Evolutionary conservation across 2,113 vertebrate genomes (phyloP), one percentile per base, ranked within the genome.

Genomic region (Leucopternis melanops): DNA sequence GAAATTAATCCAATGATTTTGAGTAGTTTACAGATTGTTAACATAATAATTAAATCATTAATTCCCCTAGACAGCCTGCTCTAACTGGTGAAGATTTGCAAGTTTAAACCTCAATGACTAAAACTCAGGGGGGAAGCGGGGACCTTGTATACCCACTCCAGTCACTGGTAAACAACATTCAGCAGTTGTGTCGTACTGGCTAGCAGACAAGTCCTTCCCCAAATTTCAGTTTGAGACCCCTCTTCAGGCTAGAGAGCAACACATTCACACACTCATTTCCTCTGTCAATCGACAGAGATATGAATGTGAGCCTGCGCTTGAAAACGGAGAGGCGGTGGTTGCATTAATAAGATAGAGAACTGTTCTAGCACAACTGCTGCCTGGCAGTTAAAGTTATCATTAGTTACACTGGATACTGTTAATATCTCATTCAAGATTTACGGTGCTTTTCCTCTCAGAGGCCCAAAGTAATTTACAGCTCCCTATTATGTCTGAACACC

Each of bases 111-210:
- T 78, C 77, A 36, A 4, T 11, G 34, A 52, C 17, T 57, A 29
- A n/a, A 81, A 74, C 9, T 4, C 25, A 4, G 38, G 0, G 14
- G 34, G 5, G 6, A 36, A 52, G 19, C 19, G 7, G 7, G 44
- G 27, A 31, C 40, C n/a, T 44, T 11, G 14, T 5, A 9, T 0
- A 55, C 13, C 38, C 62, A 15, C 22, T 27, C 58, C 12, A 21
- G 13, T 45, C 50, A 32, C 4, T 5, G 45, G 32, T 6, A 50
- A 58, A 1, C 16, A 74, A 0, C 27, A 70, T 0, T 7, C 10
- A 34, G 29, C 58, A 81, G 58, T 6, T 59, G 73, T 8, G 15
- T 23, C 40, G 19, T 4, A 69, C 25, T 31, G 31, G 34, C 25
- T 32, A 65, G 38, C 34, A 66, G 22, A 16, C 6, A 20, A 58